Conservation (phyloP, 2,888 invertebrate genomes). For the Euplagia quadripunctaria region DNA sequence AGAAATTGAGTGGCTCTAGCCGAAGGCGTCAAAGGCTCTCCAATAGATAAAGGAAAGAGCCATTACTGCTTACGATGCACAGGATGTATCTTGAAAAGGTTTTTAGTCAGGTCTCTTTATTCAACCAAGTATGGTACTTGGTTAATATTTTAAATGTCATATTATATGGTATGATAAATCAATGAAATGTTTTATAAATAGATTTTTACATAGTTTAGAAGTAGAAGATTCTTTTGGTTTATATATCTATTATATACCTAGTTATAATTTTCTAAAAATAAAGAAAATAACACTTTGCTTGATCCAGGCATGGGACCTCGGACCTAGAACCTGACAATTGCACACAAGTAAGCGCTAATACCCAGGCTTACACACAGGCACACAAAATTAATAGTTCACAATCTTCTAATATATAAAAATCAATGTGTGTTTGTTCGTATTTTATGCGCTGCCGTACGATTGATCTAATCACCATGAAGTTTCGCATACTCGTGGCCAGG, state of each 20-base stretch:
- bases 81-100: not conserved
- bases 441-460: too few relatives aligned
- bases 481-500: too few relatives aligned
- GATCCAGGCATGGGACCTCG: not conserved
- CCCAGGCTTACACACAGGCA: too few relatives aligned
- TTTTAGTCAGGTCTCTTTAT: not conserved
- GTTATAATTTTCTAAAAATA: too few relatives aligned
- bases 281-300: not conserved
- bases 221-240: too few relatives aligned
- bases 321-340: not conserved
- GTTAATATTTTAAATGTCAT: not conserved
- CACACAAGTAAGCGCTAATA: not conserved
- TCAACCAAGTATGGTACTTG: not conserved
- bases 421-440: too few relatives aligned
- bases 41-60: not conserved
- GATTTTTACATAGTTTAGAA: not conserved
- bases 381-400: too few relatives aligned
- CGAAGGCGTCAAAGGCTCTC: not conserved
- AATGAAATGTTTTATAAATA: not conserved
- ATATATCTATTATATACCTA: too few relatives aligned
- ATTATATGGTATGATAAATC: not conserved
- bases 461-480: too few relatives aligned
- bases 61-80: not conserved
- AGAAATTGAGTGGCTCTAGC: not conserved
- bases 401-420: too few relatives aligned